Evolutionary conservation across 2,888 invertebrate genomes (phyloP), one percentile per base, ranked within the genome.

Genomic region (Entomobrya multifasciata): DNA sequence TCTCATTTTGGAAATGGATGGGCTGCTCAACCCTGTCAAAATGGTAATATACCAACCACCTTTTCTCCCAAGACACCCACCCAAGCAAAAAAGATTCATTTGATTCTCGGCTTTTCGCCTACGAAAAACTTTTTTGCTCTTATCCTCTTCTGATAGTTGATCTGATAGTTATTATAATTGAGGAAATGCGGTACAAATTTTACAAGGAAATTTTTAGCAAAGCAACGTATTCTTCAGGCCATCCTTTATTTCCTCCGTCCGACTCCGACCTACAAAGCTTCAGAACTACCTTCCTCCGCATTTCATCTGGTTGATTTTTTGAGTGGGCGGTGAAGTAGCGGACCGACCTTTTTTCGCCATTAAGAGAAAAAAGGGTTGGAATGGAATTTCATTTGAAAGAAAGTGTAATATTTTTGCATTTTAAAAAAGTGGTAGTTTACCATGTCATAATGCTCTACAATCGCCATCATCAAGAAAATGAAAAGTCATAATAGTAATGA

Each of bases 171-270:
- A n/a, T n/a, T n/a, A n/a, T 72, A 83, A 82, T 82, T 36, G 62
- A 62, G 82, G 82, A 83, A 83, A 83, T 83, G 74, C 82, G 76
- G 74, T 74, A 76, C n/a, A 49, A 25, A 36, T 55, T 55, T 36
- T 36, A 36, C 5, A 8, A 49, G n/a, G 30, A 13, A 52, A 44
- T 41, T 25, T 57, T 57, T 1, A 15, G 20, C 22, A 36, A 36
- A n/a, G n/a, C n/a, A n/a, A n/a, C n/a, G 5, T 36, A 6, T 36
- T 36, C 36, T 36, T 36, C 36, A 36, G 36, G 4, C 4, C 5
- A 36, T 8, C 8, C 8, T 36, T 36, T 36, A 8, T 36, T 36
- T 6, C 36, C 36, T 8, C 8, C 36, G 36, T 6, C 4, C 36
- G 8, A 36, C 8, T 6, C 8, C 36, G 5, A 36, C 36, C 36